Percentiles rank a stretch among this genome's conserved stretches.
phyloP scores from a whole-genome alignment of 2,888 invertebrate genomes.

The Iselma pallidipennis region DNA sequence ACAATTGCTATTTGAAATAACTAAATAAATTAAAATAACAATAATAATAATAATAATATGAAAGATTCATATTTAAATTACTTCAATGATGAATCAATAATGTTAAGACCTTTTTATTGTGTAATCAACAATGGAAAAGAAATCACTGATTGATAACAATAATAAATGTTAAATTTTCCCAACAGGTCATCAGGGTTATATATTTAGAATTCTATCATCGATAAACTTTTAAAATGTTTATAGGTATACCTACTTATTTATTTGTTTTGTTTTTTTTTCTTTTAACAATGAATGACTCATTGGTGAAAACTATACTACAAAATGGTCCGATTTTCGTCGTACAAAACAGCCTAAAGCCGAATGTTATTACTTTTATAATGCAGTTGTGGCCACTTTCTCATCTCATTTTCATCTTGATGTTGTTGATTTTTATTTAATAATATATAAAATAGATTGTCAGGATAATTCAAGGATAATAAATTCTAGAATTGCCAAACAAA shows the following conservation, averaged over 20 bases:
- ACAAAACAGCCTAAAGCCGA: conserved; percentile 13
- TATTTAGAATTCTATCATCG: neutral
- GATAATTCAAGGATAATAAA: too few species aligned
- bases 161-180: neutral
- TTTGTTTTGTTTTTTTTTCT: too few species aligned
- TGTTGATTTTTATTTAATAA: neutral
- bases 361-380: conserved; percentile 1
- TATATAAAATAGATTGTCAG: too few species aligned
- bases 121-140: too few species aligned
- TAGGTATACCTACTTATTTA: too few species aligned
- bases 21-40: too few species aligned
- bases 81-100: too few species aligned
- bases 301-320: conserved; percentile 20
- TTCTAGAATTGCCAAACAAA: too few species aligned
- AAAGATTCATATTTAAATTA: neutral
- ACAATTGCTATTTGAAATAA: too few species aligned
- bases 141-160: neutral
- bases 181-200: neutral
- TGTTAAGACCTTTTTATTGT: too few species aligned
- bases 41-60: too few species aligned
- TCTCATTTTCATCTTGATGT: neutral
- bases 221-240: too few species aligned
- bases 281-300: conserved; percentile 8
- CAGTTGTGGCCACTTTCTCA: conserved; percentile 16
- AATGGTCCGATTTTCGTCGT: conserved; percentile 11